These are phyloP conservation scores for Acomys russatus DNA, from an alignment of 2,797 vertebrate species.

Conservation along the genomic window DNA sequence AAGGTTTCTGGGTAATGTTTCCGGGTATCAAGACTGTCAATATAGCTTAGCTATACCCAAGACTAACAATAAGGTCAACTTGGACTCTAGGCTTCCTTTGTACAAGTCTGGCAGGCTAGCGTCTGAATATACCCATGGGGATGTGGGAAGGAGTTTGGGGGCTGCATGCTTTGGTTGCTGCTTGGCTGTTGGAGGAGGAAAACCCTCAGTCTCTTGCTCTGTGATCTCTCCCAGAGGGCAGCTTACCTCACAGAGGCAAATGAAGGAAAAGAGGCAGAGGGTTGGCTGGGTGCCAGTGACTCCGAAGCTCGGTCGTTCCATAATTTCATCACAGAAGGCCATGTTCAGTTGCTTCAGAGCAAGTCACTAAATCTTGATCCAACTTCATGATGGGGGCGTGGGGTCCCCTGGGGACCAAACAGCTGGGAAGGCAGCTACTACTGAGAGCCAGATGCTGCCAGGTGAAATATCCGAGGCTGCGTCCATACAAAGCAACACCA, in stretches of 20 bases:
- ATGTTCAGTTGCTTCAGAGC: not conserved
- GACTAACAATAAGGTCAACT: not conserved
- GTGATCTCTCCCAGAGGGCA: not conserved
- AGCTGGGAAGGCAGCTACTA: not conserved
- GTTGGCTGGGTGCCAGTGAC: not conserved
- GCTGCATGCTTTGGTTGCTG: not conserved
- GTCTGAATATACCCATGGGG: not conserved
- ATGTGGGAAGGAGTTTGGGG: not conserved
- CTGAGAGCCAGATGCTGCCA: not conserved
- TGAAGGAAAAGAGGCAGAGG: not conserved
- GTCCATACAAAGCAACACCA: not conserved
- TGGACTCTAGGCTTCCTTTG: not conserved
- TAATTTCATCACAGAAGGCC: not conserved
- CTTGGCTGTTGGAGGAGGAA: not conserved
- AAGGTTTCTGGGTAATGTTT: not conserved
- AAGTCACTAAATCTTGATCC: not conserved
- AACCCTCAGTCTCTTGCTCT: not conserved
- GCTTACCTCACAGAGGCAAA: not conserved
- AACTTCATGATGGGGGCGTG: not conserved
- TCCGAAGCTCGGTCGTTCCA: not conserved
- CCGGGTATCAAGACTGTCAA: not conserved
- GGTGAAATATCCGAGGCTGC: not conserved
- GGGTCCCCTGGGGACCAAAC: not conserved
- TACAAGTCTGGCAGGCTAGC: rapidly evolving
- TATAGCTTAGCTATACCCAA: not conserved